Base-by-base conservation (phyloP, 2,797 vertebrate genomes). In the Etheostoma nigrum region DNA sequence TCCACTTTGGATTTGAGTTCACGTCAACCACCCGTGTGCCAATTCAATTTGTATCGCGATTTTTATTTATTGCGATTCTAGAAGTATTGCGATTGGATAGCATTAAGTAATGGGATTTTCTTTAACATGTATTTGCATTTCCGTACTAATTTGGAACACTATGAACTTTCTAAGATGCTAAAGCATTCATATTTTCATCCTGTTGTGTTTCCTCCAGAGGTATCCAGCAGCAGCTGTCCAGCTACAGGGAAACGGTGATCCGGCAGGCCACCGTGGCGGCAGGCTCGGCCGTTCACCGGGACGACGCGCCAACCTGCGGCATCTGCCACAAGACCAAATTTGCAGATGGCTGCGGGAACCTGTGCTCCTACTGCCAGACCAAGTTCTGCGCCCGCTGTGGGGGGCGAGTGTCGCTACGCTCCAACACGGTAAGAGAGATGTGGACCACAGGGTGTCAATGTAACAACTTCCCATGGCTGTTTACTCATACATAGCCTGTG, bases 261-360 rank as follows among this genome's bases (percentile, higher is more conserved):
- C 95, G 95, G 86, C 98, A 58, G 79, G 92, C 93, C 69, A 69
- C 91, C 12, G 88, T 96, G 89, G 96, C 96, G 9, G 87, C 91
- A 1, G 87, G 90, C 52, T 90, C 92, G 71, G 95, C 96, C 65
- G 96, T 97, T 82, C 97, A 97, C 94, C 97, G 98, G 88, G 97
- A 99, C 54, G 98, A 99, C 45, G 97, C 97, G 2, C 98, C 98
- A 1, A 99, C 97, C 16, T 99, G 98, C 84, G 97, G 97, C 87
- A 97, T 99, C 93, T 99, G 98, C 91, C 97, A 95, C 89, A 99
- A 99, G 94, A 99, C 98, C 75, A 99, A 99, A 96, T 99, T 99
- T 87, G 98, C 98, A 4, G 97, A 99, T 57, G 98, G 98, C 67
- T 99, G 98, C 10, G 98, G 98, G 82, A 97, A 97, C 92, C 95